These are phyloP conservation scores for Anolis carolinensis DNA, from an alignment of 2,113 vertebrate genomes.

Conservation along the genomic window DNA sequence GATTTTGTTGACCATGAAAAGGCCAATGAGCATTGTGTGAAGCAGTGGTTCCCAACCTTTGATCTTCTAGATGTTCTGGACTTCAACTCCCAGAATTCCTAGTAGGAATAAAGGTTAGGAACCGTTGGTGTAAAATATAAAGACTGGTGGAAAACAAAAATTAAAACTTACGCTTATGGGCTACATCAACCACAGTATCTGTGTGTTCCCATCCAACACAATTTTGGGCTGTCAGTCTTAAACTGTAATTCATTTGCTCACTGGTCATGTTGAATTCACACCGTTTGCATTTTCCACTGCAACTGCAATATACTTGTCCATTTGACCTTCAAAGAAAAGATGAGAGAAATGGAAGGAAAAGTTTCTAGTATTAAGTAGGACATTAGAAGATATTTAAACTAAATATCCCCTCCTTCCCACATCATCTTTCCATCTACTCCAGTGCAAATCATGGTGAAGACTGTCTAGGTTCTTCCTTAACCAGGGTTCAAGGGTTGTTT, in stretches of 20 bases:
- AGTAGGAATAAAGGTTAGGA: too few relatives aligned
- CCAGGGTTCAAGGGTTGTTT: background rate
- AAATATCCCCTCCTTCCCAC: background rate
- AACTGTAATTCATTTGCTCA: slow-evolving; percentile 62
- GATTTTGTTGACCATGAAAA: background rate
- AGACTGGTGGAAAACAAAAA: too few relatives aligned
- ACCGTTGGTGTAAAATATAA: background rate
- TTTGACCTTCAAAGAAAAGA: slow-evolving; percentile 64
- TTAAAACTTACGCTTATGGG: slow-evolving; percentile 73
- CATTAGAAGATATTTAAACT: background rate
- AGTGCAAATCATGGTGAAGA: background rate
- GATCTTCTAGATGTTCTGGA: too few relatives aligned
- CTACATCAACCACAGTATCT: slow-evolving; percentile 57
- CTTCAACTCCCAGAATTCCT: too few relatives aligned
- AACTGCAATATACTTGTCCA: background rate
- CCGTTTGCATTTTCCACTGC: background rate
- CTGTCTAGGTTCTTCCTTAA: background rate
- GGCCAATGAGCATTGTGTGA: background rate
- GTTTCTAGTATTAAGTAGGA: background rate
- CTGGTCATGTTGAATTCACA: slow-evolving; percentile 65
- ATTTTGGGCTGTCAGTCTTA: slow-evolving; percentile 73
- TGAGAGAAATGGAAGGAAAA: background rate
- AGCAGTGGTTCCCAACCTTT: background rate
- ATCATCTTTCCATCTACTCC: background rate
- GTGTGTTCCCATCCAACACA: slow-evolving; percentile 62